These are phyloP conservation scores for Dermolepida albohirtum DNA, from an alignment of 2,888 invertebrate genomes.

Conservation along the genomic window DNA sequence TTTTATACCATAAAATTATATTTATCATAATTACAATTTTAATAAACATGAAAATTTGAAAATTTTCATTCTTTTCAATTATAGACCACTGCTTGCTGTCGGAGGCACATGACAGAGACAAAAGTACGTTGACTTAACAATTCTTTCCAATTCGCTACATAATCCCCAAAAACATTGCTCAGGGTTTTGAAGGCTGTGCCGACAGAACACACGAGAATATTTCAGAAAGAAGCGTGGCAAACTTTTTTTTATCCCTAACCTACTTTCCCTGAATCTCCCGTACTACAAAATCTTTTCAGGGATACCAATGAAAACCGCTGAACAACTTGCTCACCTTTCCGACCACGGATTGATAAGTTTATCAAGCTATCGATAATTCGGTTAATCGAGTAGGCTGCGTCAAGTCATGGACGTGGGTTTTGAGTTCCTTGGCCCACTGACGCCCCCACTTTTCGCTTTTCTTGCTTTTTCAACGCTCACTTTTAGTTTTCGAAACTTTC, in stretches of 20 bases:
- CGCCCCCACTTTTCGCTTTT: constrained; percentile 5
- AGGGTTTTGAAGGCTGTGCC: constrained; percentile 51
- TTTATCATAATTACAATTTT: too few species aligned
- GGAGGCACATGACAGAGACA: constrained; percentile 45
- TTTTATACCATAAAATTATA: too few species aligned
- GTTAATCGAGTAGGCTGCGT: constrained; percentile 45
- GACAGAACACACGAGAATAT: constrained; percentile 46
- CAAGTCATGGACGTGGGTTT: constrained; percentile 21
- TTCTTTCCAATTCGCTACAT: constrained; percentile 58
- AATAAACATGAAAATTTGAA: too few species aligned
- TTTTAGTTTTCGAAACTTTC: constrained; percentile 42
- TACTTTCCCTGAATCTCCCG: not conserved
- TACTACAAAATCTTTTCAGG: constrained; percentile 18
- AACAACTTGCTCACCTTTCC: constrained; percentile 45
- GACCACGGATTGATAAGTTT: constrained; percentile 49
- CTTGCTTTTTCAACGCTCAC: constrained; percentile 34
- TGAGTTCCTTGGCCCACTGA: not conserved
- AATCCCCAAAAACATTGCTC: constrained; percentile 57
- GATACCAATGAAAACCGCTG: constrained; percentile 19
- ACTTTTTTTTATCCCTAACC: constrained; percentile 19
- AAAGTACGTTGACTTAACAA: constrained; percentile 60
- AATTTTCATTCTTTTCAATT: too few species aligned
- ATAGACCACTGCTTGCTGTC: too few species aligned
- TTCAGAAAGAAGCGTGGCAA: constrained; percentile 25
- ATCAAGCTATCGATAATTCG: constrained; percentile 50